phyloP scores from a whole-genome alignment of 2,113 vertebrate genomes.

The Telmatochromis sp. region DNA sequence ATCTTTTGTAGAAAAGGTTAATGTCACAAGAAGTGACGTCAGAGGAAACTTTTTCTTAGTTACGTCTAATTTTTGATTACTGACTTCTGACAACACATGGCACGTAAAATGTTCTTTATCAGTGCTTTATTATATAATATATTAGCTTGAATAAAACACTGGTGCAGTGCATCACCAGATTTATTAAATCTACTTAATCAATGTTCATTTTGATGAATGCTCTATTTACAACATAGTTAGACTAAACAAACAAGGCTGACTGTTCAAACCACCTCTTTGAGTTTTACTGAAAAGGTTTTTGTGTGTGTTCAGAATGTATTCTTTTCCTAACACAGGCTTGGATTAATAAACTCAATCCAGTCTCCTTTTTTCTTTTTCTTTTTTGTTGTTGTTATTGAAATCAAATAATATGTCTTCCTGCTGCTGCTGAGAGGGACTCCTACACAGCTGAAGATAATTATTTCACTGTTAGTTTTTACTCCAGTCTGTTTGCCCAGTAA shows the following conservation, averaged over 20 bases:
- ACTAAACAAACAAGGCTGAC: background rate
- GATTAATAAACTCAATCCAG: background rate
- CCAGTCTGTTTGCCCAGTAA: background rate
- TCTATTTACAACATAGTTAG: background rate
- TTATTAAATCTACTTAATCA: background rate
- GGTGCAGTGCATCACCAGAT: background rate
- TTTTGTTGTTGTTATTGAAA: background rate
- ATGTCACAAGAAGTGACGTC: background rate
- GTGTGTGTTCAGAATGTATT: background rate
- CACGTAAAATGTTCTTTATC: background rate
- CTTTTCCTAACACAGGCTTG: background rate
- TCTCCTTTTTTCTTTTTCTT: background rate
- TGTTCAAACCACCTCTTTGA: background rate
- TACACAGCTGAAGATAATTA: background rate
- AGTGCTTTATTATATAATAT: background rate
- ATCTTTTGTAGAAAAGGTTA: background rate
- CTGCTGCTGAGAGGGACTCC: background rate
- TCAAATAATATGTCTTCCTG: background rate
- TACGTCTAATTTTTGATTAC: background rate
- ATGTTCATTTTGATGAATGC: background rate
- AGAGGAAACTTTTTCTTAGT: background rate
- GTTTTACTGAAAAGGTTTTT: background rate
- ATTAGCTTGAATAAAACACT: background rate
- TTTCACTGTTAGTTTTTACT: background rate
- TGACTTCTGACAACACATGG: background rate